phyloP scores from a whole-genome alignment of 2,888 invertebrate species.

The Ferdinandea cuprea region DNA sequence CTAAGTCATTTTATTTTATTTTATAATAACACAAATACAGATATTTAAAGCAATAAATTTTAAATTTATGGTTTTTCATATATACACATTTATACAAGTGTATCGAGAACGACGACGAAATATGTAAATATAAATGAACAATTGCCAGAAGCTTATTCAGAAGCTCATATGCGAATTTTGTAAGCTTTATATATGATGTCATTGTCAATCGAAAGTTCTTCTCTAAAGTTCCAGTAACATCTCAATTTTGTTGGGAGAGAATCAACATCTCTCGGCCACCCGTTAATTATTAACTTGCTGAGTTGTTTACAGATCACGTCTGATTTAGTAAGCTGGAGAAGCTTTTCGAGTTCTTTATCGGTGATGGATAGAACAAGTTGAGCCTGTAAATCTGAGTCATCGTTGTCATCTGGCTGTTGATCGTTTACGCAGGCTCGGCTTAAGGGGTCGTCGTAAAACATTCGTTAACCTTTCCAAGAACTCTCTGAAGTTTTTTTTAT shows the following conservation, averaged over 20 bases:
- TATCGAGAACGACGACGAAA: too few species aligned
- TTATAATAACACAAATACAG: too few species aligned
- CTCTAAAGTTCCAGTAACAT: conserved; percentile 33
- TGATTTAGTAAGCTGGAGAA: conserved; percentile 15
- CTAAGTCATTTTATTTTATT: too few species aligned
- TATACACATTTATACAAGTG: too few species aligned
- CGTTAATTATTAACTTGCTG: conserved; percentile 17
- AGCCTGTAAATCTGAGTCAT: conserved; percentile 25
- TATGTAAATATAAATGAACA: too few species aligned
- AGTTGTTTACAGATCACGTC: conserved; percentile 28
- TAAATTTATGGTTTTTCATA: too few species aligned
- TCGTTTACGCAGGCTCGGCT: conserved; percentile 28
- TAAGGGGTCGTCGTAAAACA: conserved; percentile 30
- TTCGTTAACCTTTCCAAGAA: conserved; percentile 14
- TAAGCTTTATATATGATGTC: conserved; percentile 17
- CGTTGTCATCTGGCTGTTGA: neutral
- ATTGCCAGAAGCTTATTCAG: too few species aligned
- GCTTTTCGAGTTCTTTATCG: conserved; percentile 6
- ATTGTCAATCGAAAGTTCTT: conserved; percentile 31
- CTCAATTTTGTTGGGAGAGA: conserved; percentile 1
- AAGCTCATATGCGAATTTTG: conserved; percentile 6
- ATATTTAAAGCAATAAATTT: too few species aligned
- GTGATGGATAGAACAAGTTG: conserved; percentile 23
- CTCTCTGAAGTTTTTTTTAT: conserved; percentile 17
- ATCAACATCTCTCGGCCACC: conserved; percentile 26